Percentiles rank a stretch among this genome's conserved stretches.
phyloP scores from a whole-genome alignment of 2,113 vertebrate genomes.

The Carassius gibelio region DNA sequence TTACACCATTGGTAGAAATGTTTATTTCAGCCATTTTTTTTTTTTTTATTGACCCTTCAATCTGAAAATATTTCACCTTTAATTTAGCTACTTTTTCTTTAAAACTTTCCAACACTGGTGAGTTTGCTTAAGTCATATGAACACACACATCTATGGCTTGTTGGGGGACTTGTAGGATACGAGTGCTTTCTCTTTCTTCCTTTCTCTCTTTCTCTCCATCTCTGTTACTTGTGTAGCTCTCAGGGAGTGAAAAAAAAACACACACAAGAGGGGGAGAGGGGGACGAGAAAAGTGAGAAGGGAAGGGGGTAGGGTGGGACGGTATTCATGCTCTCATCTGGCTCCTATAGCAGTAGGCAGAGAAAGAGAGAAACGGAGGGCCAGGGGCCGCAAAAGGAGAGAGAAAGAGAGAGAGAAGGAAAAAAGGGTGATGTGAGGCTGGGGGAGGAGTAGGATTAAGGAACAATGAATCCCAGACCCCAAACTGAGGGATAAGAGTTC shows the following conservation, averaged over 20 bases:
- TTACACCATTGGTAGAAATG: neutral
- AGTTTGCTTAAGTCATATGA: constrained; percentile 28
- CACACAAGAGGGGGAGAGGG: constrained; percentile 18
- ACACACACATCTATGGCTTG: constrained; percentile 11
- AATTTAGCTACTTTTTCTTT: neutral
- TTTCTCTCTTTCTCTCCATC: constrained; percentile 31
- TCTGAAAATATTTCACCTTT: neutral
- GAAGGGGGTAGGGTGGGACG: constrained; percentile 37
- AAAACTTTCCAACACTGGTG: neutral
- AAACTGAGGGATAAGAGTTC: constrained; percentile 55
- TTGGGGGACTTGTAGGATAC: constrained; percentile 21
- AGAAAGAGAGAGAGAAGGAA: constrained; percentile 10
- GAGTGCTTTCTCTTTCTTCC: constrained; percentile 41
- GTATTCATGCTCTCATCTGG: constrained; percentile 56
- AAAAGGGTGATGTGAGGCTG: constrained; percentile 5
- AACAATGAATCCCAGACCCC: constrained; percentile 62
- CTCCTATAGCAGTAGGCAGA: constrained; percentile 36
- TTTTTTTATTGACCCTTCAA: neutral
- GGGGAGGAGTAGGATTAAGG: constrained; percentile 56
- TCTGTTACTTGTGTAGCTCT: constrained; percentile 46
- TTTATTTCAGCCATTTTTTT: neutral
- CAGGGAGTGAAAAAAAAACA: constrained; percentile 24
- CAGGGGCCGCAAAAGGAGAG: constrained; percentile 38
- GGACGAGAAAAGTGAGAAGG: constrained; percentile 39
- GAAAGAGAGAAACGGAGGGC: constrained; percentile 35